A percentile compares a stretch with the other conserved stretches of the same genome.
phyloP scores from a whole-genome alignment of 2,888 invertebrate species.

The Acanthopleura granulata region DNA sequence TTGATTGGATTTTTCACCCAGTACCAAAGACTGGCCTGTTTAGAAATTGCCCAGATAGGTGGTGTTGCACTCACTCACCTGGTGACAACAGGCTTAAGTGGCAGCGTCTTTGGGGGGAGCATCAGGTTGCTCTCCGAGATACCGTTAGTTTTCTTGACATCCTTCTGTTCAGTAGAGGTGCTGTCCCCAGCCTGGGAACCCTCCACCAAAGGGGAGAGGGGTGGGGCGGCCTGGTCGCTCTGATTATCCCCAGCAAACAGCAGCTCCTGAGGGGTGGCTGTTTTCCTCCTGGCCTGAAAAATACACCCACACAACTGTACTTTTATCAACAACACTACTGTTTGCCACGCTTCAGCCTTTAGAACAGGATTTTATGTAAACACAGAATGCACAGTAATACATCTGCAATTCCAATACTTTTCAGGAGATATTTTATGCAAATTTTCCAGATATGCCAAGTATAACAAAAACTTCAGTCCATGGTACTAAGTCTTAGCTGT shows the following conservation, averaged over 20 bases:
- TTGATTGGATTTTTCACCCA: too few species aligned
- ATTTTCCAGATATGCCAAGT: not conserved
- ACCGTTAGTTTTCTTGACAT: slow-evolving; percentile 8
- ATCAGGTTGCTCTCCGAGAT: slow-evolving; percentile 34
- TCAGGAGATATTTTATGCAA: not conserved
- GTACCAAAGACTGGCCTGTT: too few species aligned
- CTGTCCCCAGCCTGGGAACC: not conserved
- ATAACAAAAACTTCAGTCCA: too few species aligned
- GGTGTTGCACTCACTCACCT: too few species aligned
- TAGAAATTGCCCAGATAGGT: too few species aligned
- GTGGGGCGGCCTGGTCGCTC: not conserved
- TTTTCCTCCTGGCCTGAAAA: slow-evolving; percentile 60
- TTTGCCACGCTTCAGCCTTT: too few species aligned
- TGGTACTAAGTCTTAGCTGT: too few species aligned
- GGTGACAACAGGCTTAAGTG: slow-evolving; percentile 24
- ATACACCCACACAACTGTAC: not conserved
- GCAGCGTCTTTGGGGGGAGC: slow-evolving; percentile 46
- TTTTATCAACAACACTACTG: too few species aligned
- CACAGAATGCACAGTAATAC: too few species aligned
- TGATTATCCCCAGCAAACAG: slow-evolving; percentile 71
- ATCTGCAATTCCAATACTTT: too few species aligned
- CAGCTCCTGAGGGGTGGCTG: slow-evolving; percentile 76
- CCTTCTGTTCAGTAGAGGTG: not conserved
- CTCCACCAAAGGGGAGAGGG: not conserved
- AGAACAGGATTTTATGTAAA: too few species aligned